Evolutionary conservation across 1,140 invertebrate species (phyloP).

Genomic region (Rhizoglyphus robini): DNA sequence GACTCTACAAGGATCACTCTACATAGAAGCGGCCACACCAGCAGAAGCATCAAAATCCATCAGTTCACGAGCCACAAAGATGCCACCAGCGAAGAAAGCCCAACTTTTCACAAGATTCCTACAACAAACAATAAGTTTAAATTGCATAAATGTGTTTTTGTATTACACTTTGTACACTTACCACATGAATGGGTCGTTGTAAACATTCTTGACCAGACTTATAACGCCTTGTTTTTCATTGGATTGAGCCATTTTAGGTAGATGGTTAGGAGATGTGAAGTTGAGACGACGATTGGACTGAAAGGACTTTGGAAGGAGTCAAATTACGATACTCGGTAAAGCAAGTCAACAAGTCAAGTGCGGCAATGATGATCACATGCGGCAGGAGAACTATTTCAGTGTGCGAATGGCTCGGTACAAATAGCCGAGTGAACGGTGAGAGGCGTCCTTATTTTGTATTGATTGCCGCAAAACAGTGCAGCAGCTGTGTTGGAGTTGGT

Average conservation of each 20-base stretch:
- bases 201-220: conserved; percentile 1
- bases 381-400: no score
- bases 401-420: no score
- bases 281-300: no score
- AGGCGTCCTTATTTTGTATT: no score
- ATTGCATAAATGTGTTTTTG: background rate
- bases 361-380: background rate
- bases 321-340: background rate
- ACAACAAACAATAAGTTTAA: background rate
- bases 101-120: conserved; percentile 19
- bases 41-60: conserved; percentile 1
- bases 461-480: no score
- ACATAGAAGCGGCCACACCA: no score
- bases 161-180: background rate
- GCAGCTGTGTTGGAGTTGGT: no score
- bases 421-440: no score
- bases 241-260: background rate
- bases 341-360: background rate
- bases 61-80: conserved; percentile 10
- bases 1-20: no score
- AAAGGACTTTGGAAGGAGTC: background rate
- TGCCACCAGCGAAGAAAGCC: conserved; percentile 15
- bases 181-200: conserved; percentile 18
- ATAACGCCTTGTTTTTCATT: background rate
- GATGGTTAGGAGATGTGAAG: no score